These are phyloP conservation scores for Nothocercus julius DNA, from an alignment of 2,113 vertebrate species.

Conservation along the genomic window DNA sequence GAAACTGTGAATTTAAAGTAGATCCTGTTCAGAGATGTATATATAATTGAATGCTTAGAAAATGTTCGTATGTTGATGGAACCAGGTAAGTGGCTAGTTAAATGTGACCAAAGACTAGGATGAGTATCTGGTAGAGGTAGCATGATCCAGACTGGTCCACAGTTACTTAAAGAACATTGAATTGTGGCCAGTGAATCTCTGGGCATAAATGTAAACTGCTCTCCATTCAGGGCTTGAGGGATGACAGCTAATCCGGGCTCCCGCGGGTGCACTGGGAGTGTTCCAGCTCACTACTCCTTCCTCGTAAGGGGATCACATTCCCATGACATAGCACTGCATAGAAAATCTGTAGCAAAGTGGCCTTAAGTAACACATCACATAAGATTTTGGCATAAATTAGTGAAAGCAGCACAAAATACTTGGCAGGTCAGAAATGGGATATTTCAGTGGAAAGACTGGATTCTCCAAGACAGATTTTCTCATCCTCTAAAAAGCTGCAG, in stretches of 20 bases:
- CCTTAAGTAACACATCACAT: neutral
- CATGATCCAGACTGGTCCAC: neutral
- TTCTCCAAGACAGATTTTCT: constrained; percentile 24
- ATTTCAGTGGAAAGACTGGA: constrained; percentile 17
- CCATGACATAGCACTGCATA: rapidly evolving
- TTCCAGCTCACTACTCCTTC: rapidly evolving
- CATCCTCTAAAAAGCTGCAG: neutral
- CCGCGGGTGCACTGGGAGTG: rapidly evolving
- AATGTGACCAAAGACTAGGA: neutral
- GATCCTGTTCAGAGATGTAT: neutral
- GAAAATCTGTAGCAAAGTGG: neutral
- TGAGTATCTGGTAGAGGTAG: neutral
- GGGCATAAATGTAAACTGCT: neutral
- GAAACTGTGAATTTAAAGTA: neutral
- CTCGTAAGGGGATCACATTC: neutral
- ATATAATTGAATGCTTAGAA: neutral
- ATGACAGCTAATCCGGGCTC: rapidly evolving
- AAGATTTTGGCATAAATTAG: neutral
- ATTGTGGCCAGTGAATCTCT: neutral
- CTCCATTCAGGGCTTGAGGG: neutral
- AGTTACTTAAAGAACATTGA: neutral
- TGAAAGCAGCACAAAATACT: neutral
- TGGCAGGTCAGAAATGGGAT: neutral
- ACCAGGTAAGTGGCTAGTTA: neutral
- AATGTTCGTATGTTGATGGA: neutral